Percentiles rank a stretch among this genome's conserved stretches.
These are phyloP conservation scores for Cydia splendana DNA, from an alignment of 1,140 invertebrate genomes.

Conservation along the genomic window DNA sequence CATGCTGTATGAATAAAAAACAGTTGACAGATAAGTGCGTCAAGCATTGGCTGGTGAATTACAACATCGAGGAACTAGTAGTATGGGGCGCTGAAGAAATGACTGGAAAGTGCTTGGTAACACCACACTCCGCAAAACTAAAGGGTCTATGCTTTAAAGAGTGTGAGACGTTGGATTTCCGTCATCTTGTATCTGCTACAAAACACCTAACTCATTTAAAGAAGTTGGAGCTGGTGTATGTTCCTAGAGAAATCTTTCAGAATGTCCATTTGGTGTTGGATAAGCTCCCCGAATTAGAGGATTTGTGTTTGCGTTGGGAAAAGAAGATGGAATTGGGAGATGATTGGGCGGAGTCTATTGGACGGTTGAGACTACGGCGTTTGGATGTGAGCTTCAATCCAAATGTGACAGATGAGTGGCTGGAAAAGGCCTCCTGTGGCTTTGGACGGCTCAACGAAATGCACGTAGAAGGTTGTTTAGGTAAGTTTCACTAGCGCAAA, in stretches of 20 bases:
- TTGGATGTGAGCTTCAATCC: conserved; percentile 4
- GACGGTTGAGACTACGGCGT: not conserved
- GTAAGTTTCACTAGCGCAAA: not conserved
- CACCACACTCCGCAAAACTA: not conserved
- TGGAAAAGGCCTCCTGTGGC: not conserved
- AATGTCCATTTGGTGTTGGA: not conserved
- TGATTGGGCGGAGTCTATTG: not conserved
- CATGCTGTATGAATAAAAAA: not conserved
- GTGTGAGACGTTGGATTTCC: not conserved
- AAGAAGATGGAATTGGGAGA: conserved; percentile 1
- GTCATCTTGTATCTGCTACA: not conserved
- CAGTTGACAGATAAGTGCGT: conserved; percentile 5
- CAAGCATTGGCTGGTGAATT: conserved; percentile 4
- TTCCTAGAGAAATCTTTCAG: not conserved
- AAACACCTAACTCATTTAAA: not conserved
- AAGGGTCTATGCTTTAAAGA: conserved; percentile 6
- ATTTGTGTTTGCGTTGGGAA: not conserved
- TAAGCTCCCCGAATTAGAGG: not conserved
- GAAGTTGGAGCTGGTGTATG: not conserved
- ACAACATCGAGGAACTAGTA: not conserved
- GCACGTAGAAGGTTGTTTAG: not conserved
- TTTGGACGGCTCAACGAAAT: not conserved
- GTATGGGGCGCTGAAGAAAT: not conserved
- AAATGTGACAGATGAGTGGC: not conserved
- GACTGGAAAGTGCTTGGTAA: not conserved